Evolutionary conservation across 2,797 vertebrate genomes (phyloP).

Genomic region (Bucorvus abyssinicus): DNA sequence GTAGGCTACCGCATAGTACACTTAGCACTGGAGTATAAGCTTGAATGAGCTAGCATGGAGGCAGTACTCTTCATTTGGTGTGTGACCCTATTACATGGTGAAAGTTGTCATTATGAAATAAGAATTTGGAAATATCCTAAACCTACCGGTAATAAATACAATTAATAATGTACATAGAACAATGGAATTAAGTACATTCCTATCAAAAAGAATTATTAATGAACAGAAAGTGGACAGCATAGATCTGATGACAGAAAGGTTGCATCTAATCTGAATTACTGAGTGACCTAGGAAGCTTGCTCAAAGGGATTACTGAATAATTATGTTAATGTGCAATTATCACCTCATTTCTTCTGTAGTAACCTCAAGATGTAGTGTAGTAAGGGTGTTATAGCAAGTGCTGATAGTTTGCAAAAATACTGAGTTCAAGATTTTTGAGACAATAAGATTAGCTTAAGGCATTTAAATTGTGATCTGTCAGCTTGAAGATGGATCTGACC

Average conservation of each 20-base stretch:
- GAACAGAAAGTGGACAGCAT: constrained; percentile 83
- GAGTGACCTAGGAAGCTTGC: constrained; percentile 84
- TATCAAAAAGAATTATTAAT: constrained; percentile 75
- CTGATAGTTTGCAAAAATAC: constrained; percentile 87
- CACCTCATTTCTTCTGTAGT: constrained; percentile 87
- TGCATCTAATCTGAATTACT: constrained; percentile 81
- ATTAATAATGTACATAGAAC: constrained; percentile 78
- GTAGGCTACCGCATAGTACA: background rate
- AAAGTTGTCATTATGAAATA: constrained; percentile 60
- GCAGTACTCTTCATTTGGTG: constrained; percentile 33
- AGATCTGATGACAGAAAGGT: constrained; percentile 77
- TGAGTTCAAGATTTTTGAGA: constrained; percentile 81
- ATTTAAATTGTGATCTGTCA: constrained; percentile 78
- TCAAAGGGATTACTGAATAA: constrained; percentile 87
- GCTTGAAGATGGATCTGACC: constrained; percentile 77
- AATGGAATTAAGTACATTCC: constrained; percentile 68
- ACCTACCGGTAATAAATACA: constrained; percentile 71
- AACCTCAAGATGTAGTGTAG: constrained; percentile 89
- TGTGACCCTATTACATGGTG: constrained; percentile 32
- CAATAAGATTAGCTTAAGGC: constrained; percentile 77
- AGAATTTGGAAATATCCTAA: constrained; percentile 61
- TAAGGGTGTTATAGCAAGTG: constrained; percentile 88
- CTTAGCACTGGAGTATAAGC: constrained; percentile 13
- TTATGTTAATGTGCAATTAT: constrained; percentile 96
- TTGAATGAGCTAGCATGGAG: constrained; percentile 51